phyloP scores from a whole-genome alignment of 2,113 vertebrate species.

The Progne subis region DNA sequence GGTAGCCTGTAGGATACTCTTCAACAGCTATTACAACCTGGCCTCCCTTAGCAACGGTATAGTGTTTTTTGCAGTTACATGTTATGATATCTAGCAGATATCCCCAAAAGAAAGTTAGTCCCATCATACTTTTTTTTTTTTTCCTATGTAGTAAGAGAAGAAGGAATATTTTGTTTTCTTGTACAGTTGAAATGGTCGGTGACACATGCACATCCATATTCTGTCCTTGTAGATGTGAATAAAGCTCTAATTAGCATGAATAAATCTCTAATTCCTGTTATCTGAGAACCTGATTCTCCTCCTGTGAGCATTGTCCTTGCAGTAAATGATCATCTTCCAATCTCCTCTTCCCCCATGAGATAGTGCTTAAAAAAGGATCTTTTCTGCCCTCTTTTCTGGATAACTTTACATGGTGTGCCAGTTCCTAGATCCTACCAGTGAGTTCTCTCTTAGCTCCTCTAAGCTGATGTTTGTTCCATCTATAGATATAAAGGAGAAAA shows the following conservation, averaged over 20 bases:
- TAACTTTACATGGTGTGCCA: not conserved
- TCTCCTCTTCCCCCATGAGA: not conserved
- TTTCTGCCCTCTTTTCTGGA: not conserved
- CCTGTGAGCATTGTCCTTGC: not conserved
- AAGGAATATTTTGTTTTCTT: not conserved
- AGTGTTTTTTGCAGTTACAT: not conserved
- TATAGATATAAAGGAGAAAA: not conserved
- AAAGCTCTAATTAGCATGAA: not conserved
- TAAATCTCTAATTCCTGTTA: not conserved
- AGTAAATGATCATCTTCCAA: not conserved
- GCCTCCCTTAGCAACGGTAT: not conserved
- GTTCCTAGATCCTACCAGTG: not conserved
- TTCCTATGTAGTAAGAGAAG: not conserved
- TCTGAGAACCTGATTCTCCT: not conserved
- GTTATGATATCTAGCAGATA: not conserved
- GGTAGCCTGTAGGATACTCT: not conserved
- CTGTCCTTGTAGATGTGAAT: not conserved
- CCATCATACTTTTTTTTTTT: not conserved
- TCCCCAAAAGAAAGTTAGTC: not conserved
- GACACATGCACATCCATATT: rapidly evolving
- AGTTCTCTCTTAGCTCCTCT: not conserved
- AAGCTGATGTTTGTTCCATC: not conserved
- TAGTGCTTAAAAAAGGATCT: not conserved
- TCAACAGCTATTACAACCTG: not conserved
- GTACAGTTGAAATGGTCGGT: not conserved